These are phyloP conservation scores for Batillaria attramentaria DNA, from an alignment of 1,140 invertebrate genomes.

Conservation along the genomic window DNA sequence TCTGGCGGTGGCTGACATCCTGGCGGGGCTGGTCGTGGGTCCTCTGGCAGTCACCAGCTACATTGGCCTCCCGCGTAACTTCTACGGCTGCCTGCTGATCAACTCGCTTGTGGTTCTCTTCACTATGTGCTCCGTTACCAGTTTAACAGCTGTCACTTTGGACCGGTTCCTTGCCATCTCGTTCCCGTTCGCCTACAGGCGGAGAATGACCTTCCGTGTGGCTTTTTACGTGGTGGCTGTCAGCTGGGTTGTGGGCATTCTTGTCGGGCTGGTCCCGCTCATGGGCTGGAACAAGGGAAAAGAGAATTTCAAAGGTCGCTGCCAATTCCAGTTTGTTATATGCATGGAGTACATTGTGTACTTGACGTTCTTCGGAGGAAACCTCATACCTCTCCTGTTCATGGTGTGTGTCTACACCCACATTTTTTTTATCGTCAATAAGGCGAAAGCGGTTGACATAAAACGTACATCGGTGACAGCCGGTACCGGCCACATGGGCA, in stretches of 20 bases:
- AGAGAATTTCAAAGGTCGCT: slow-evolving; percentile 40
- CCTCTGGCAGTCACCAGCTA: slow-evolving; percentile 61
- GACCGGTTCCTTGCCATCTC: slow-evolving; percentile 66
- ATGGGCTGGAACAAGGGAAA: slow-evolving; percentile 63
- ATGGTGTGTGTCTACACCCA: slow-evolving; percentile 65
- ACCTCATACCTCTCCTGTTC: slow-evolving; percentile 61
- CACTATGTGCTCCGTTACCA: slow-evolving; percentile 68
- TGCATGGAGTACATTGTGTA: slow-evolving; percentile 68
- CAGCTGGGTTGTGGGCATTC: slow-evolving; percentile 57
- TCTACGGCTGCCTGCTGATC: slow-evolving; percentile 64
- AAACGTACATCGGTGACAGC: slow-evolving; percentile 21
- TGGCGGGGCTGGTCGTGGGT: slow-evolving; percentile 68
- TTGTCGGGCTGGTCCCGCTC: slow-evolving; percentile 64
- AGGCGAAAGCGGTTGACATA: not conserved
- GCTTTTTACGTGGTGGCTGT: slow-evolving; percentile 49
- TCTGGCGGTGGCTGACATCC: slow-evolving; percentile 71
- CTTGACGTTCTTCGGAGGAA: slow-evolving; percentile 67
- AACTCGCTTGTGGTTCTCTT: slow-evolving; percentile 67
- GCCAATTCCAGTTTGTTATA: slow-evolving; percentile 63
- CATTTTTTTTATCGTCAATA: slow-evolving; percentile 59
- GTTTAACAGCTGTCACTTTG: slow-evolving; percentile 63
- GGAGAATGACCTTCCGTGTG: slow-evolving; percentile 46
- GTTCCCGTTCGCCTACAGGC: slow-evolving; percentile 62
- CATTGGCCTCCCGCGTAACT: slow-evolving; percentile 55
- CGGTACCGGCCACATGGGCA: slow-evolving; percentile 55